Evolutionary conservation across 35 echinoderm and acorn worm species (phyloP).

Genomic region (Hemicentrotus pulcherrimus): DNA sequence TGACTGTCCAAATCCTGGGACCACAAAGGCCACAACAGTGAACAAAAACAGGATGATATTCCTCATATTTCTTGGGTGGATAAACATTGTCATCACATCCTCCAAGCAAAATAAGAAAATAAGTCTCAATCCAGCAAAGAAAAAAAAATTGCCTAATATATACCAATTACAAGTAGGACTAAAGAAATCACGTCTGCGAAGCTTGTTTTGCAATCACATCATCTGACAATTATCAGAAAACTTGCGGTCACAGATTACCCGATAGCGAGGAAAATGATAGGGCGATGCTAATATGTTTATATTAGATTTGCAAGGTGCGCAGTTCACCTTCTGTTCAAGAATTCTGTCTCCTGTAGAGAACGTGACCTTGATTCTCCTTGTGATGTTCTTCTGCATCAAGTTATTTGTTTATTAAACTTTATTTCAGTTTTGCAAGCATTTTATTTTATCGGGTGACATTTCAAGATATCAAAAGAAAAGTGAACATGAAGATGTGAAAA

Average conservation of each 20-base stretch:
- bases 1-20: not conserved
- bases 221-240: not conserved
- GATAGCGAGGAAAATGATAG: not conserved
- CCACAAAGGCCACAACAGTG: not conserved
- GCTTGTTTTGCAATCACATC: not conserved
- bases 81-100: slow-evolving; percentile 10
- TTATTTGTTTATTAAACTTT: not conserved
- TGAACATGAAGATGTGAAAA: not conserved
- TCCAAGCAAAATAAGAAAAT: not conserved
- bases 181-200: not conserved
- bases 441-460: not conserved
- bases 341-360: not conserved
- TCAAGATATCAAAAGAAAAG: not conserved
- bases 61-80: slow-evolving; percentile 36
- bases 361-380: not conserved
- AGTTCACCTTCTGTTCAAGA: not conserved
- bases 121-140: not conserved
- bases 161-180: not conserved
- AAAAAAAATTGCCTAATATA: not conserved
- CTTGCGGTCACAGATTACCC: not conserved
- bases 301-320: not conserved
- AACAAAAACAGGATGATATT: slow-evolving; percentile 10
- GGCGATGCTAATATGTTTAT: not conserved
- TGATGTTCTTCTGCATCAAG: not conserved
- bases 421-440: not conserved